Conservation (phyloP, 2,888 invertebrate genomes). For the Belgica antarctica region DNA sequence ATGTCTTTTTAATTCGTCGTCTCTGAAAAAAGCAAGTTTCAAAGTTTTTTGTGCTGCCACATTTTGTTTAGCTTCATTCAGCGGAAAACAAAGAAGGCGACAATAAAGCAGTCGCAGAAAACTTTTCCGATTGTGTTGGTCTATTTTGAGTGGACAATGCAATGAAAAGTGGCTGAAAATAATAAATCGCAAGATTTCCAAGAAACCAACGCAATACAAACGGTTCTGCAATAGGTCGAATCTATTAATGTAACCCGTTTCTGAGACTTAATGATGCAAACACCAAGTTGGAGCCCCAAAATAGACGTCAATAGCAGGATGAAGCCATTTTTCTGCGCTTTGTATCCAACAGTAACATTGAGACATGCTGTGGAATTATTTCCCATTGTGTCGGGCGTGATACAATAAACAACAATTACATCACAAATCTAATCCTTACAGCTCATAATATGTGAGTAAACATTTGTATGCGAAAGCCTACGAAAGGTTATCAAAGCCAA, state of each 20-base stretch:
- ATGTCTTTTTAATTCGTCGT: slow-evolving; percentile 1
- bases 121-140: neutral
- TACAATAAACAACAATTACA: slow-evolving; percentile 44
- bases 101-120: neutral
- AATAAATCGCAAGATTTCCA: too few species aligned
- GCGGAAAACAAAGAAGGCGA: neutral
- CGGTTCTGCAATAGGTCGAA: neutral
- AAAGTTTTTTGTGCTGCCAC: neutral
- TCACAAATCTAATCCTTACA: slow-evolving; percentile 41
- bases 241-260: neutral
- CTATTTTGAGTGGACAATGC: too few species aligned
- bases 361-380: neutral
- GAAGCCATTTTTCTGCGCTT: slow-evolving; percentile 10
- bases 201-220: too few species aligned
- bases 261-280: neutral
- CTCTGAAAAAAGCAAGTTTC: neutral
- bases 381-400: neutral
- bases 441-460: slow-evolving; percentile 35
- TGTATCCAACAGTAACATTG: slow-evolving; percentile 5
- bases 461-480: slow-evolving; percentile 19
- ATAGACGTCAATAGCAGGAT: too few species aligned
- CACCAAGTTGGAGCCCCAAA: too few species aligned
- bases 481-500: too few species aligned
- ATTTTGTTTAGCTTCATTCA: too few species aligned
- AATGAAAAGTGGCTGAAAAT: too few species aligned